phyloP scores from a whole-genome alignment of 1,140 invertebrate species.

The Euura saliciscinereae region DNA sequence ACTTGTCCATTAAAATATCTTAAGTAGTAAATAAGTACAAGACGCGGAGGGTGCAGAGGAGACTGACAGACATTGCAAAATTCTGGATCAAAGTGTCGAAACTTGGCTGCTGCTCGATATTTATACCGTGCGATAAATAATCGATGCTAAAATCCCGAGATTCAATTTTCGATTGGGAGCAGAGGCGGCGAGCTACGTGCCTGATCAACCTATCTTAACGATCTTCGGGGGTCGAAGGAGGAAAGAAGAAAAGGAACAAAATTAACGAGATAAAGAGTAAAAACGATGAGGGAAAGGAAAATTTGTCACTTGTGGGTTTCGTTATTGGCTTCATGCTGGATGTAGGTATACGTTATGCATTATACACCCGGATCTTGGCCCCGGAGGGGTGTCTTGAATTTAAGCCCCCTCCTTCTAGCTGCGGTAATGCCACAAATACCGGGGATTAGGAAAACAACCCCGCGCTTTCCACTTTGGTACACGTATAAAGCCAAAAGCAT shows the following conservation, averaged over 20 bases:
- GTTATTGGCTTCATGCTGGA: neutral
- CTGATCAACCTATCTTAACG: too few relatives aligned
- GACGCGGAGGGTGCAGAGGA: neutral
- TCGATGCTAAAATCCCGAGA: too few relatives aligned
- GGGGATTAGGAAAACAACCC: conserved; percentile 49
- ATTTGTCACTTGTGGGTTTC: too few relatives aligned
- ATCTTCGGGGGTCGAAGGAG: too few relatives aligned
- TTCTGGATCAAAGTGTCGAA: neutral
- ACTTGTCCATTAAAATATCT: conserved; percentile 1
- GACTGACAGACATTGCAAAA: neutral
- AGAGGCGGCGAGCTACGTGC: too few relatives aligned
- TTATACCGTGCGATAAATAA: too few relatives aligned
- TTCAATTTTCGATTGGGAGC: too few relatives aligned
- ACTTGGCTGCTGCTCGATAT: too few relatives aligned
- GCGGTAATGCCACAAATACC: conserved; percentile 51
- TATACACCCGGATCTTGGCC: neutral
- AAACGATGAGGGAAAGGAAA: too few relatives aligned
- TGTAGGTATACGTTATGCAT: neutral
- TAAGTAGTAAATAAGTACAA: neutral
- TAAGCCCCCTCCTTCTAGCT: conserved; percentile 34
- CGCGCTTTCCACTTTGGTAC: conserved; percentile 25
- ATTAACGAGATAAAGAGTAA: too few relatives aligned
- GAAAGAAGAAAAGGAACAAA: too few relatives aligned
- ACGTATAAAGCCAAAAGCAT: neutral
- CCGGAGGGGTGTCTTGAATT: conserved; percentile 33